phyloP scores from a whole-genome alignment of 1,140 invertebrate species.

The Formica exsecta region DNA sequence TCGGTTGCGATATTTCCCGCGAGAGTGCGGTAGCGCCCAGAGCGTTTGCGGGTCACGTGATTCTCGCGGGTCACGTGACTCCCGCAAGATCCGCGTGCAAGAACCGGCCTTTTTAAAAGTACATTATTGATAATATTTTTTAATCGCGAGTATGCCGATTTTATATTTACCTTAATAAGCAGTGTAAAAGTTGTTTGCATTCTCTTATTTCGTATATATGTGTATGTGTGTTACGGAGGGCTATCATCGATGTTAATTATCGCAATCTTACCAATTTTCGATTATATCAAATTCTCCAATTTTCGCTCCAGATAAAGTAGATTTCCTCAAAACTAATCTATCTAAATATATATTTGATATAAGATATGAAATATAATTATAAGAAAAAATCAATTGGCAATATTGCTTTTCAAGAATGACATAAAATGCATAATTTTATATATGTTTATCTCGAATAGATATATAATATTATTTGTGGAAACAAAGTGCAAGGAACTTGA shows the following conservation, averaged over 20 bases:
- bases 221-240: not conserved
- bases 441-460: too few species aligned
- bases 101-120: too few species aligned
- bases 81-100: too few species aligned
- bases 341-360: too few species aligned
- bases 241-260: not conserved
- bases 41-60: not conserved
- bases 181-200: not conserved
- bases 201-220: not conserved
- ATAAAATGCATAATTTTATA: too few species aligned
- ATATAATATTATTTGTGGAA: too few species aligned
- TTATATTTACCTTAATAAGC: not conserved
- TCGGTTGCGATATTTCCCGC: not conserved
- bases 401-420: too few species aligned
- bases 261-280: not conserved
- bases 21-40: not conserved
- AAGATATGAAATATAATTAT: too few species aligned
- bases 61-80: too few species aligned
- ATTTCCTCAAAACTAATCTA: not conserved
- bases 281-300: not conserved
- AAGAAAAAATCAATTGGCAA: too few species aligned
- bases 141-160: not conserved
- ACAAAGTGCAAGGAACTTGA: too few species aligned
- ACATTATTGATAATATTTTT: not conserved
- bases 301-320: not conserved